These are phyloP conservation scores for Drosophila truncata DNA, from an alignment of 1,140 invertebrate species.

Conservation along the genomic window DNA sequence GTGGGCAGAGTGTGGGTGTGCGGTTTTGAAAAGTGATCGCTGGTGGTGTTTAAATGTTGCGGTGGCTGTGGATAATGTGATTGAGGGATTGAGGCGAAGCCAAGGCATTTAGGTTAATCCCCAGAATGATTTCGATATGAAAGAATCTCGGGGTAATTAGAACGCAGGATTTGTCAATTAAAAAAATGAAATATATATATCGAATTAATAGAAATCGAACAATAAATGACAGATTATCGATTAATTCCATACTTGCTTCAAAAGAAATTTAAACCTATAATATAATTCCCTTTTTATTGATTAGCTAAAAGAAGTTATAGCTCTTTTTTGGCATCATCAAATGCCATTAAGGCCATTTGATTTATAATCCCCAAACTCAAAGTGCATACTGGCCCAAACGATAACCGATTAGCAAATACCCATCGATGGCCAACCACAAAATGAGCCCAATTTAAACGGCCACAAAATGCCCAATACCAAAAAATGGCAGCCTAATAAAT, in stretches of 20 bases:
- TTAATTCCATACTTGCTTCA: background rate
- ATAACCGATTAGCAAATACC: slow-evolving; percentile 35
- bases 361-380: slow-evolving; percentile 2
- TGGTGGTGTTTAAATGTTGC: slow-evolving; percentile 47
- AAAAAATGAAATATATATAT: too few species aligned
- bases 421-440: slow-evolving; percentile 53
- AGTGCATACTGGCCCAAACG: slow-evolving; percentile 1
- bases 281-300: too few species aligned
- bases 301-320: background rate
- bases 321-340: slow-evolving; percentile 2
- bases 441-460: slow-evolving; percentile 66
- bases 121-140: background rate
- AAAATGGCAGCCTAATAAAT: slow-evolving; percentile 39
- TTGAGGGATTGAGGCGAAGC: slow-evolving; percentile 46
- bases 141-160: background rate
- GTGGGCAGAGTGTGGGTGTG: slow-evolving; percentile 11
- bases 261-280: background rate
- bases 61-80: slow-evolving; percentile 38
- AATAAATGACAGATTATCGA: too few species aligned
- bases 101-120: slow-evolving; percentile 2
- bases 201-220: too few species aligned
- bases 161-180: background rate
- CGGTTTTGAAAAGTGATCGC: slow-evolving; percentile 29
- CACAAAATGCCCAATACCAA: slow-evolving; percentile 51
- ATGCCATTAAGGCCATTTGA: slow-evolving; percentile 13